Conservation (phyloP, 2,888 invertebrate genomes). For the Proisotoma minuta region DNA sequence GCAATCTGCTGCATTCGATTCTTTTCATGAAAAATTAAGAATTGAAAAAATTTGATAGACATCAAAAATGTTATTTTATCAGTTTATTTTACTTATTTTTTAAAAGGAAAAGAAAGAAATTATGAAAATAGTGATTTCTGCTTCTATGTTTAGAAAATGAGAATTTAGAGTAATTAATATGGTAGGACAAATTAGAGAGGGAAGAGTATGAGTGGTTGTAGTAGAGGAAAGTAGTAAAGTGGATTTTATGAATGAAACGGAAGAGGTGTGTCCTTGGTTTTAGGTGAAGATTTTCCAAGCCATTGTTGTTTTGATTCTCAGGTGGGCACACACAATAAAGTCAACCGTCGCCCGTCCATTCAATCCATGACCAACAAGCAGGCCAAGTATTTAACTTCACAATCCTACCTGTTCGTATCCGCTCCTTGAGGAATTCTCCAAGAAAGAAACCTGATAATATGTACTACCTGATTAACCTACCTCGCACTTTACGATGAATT, state of each 20-base stretch:
- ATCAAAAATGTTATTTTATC: no score
- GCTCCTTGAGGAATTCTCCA: constrained; percentile 10
- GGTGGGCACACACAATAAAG: no score
- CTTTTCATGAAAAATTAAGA: no score
- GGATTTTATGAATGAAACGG: constrained; percentile 43
- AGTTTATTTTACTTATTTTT: no score
- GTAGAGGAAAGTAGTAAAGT: constrained; percentile 1
- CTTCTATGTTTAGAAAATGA: no score
- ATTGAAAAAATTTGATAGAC: no score
- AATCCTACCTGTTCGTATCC: constrained; percentile 9
- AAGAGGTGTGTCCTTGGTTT: constrained; percentile 34
- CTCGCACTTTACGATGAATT: not conserved
- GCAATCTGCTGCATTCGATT: no score
- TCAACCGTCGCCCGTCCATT: not conserved
- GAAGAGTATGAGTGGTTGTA: not conserved
- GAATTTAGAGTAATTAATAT: no score
- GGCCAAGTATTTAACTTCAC: constrained; percentile 3
- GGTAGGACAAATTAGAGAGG: no score
- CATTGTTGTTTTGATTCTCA: constrained; percentile 12
- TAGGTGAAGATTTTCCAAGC: constrained; percentile 1
- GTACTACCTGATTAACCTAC: not conserved
- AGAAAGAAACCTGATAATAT: not conserved
- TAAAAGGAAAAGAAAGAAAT: no score
- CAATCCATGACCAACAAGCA: constrained; percentile 7
- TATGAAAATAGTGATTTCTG: no score